phyloP scores from a whole-genome alignment of 2,797 vertebrate species.

The Bradypus variegatus region DNA sequence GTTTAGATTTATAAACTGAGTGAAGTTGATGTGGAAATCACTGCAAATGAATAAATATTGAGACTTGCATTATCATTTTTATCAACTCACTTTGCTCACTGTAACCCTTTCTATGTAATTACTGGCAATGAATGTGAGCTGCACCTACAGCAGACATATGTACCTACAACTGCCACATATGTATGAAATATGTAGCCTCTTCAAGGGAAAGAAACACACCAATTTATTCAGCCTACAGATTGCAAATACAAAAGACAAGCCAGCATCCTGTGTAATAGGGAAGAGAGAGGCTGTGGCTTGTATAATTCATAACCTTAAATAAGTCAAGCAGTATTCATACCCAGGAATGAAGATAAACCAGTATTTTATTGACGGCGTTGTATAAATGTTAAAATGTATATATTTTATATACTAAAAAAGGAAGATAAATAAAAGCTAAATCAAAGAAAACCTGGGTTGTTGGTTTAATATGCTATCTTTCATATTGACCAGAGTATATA shows the following conservation, averaged over 20 bases:
- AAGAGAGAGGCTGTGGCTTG: slow-evolving; percentile 36
- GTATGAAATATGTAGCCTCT: slow-evolving; percentile 63
- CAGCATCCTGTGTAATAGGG: slow-evolving; percentile 15
- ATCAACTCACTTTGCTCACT: slow-evolving; percentile 61
- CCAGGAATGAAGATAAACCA: slow-evolving; percentile 44
- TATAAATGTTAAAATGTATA: slow-evolving; percentile 56
- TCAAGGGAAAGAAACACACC: slow-evolving; percentile 53
- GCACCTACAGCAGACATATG: slow-evolving; percentile 61
- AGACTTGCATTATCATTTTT: slow-evolving; percentile 63
- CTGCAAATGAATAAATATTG: slow-evolving; percentile 64
- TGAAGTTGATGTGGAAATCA: slow-evolving; percentile 67
- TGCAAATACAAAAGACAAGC: slow-evolving; percentile 49
- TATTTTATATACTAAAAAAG: slow-evolving; percentile 50
- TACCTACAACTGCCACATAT: slow-evolving; percentile 58
- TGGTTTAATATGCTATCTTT: slow-evolving; percentile 35
- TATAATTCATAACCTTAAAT: slow-evolving; percentile 63
- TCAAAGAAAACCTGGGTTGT: slow-evolving; percentile 35
- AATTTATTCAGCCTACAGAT: slow-evolving; percentile 57
- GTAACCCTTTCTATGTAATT: slow-evolving; percentile 60
- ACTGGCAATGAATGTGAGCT: slow-evolving; percentile 53
- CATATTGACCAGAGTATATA: neutral
- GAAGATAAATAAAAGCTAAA: slow-evolving; percentile 54
- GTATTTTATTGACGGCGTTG: slow-evolving; percentile 51
- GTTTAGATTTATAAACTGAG: slow-evolving; percentile 67
- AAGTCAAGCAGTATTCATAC: slow-evolving; percentile 56